These are phyloP conservation scores for Lepus europaeus DNA, from an alignment of 2,113 vertebrate species.

Conservation along the genomic window DNA sequence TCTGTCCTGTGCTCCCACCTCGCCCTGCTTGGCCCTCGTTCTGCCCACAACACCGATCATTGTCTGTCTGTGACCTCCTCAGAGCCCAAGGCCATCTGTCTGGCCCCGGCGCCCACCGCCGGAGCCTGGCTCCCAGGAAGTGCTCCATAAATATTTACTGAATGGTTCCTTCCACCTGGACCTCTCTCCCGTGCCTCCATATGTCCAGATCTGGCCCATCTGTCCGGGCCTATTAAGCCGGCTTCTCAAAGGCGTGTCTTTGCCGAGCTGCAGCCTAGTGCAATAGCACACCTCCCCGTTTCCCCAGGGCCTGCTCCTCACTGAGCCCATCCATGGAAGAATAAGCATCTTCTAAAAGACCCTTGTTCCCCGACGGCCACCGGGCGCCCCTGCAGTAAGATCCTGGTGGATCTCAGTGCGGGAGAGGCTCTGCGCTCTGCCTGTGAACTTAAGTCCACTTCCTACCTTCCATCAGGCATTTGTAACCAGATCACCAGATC, in stretches of 20 bases:
- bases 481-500: neutral
- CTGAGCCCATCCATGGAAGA: constrained; percentile 25
- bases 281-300: constrained; percentile 66
- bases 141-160: constrained; percentile 75
- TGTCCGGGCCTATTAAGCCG: constrained; percentile 73
- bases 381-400: constrained; percentile 36
- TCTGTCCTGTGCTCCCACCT: neutral
- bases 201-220: constrained; percentile 78
- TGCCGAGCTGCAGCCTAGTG: constrained; percentile 63
- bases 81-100: constrained; percentile 71
- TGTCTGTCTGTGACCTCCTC: constrained; percentile 65
- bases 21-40: neutral
- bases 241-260: constrained; percentile 66
- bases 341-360: constrained; percentile 55
- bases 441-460: neutral
- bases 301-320: constrained; percentile 44
- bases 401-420: neutral
- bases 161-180: constrained; percentile 76
- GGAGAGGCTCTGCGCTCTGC: neutral
- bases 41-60: constrained; percentile 12
- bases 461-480: neutral
- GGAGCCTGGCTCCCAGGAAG: constrained; percentile 65
- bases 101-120: constrained; percentile 63
- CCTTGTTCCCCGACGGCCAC: neutral
- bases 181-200: constrained; percentile 73